Conservation (phyloP, 2,113 vertebrate species). For the Osmerus mordax region DNA sequence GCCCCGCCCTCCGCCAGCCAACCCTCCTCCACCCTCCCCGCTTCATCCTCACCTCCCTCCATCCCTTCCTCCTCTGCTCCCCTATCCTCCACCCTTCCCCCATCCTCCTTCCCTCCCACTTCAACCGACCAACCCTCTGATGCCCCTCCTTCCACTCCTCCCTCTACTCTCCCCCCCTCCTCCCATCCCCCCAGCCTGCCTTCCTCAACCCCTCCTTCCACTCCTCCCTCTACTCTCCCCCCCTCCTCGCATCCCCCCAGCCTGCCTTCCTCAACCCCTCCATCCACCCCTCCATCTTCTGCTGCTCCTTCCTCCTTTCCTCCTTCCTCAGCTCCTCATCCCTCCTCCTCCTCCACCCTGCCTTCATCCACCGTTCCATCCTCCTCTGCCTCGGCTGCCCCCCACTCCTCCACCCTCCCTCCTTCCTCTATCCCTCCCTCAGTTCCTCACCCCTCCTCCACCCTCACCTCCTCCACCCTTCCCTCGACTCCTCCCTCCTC, state of each 20-base stretch:
- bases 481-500: constrained; percentile 62
- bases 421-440: constrained; percentile 36
- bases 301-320: not conserved
- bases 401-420: constrained; percentile 31
- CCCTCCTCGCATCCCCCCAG: not conserved
- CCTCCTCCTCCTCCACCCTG: constrained; percentile 19
- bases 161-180: not conserved
- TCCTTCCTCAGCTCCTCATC: not conserved
- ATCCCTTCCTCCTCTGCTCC: constrained; percentile 36
- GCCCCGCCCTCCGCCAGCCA: constrained; percentile 25
- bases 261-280: constrained; percentile 1
- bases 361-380: constrained; percentile 21
- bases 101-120: constrained; percentile 48
- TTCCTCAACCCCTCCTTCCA: constrained; percentile 2
- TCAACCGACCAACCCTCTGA: constrained; percentile 27
- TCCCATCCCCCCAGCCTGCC: not conserved
- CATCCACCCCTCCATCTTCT: not conserved
- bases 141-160: constrained; percentile 32
- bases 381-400: constrained; percentile 45
- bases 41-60: constrained; percentile 9
- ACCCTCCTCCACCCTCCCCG: constrained; percentile 8
- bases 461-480: constrained; percentile 34
- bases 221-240: constrained; percentile 17
- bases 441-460: constrained; percentile 48
- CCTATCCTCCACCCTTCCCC: not conserved